A percentile compares a stretch with the other conserved stretches of the same genome.
phyloP scores from a whole-genome alignment of 2,113 vertebrate genomes.

The Sus scrofa region DNA sequence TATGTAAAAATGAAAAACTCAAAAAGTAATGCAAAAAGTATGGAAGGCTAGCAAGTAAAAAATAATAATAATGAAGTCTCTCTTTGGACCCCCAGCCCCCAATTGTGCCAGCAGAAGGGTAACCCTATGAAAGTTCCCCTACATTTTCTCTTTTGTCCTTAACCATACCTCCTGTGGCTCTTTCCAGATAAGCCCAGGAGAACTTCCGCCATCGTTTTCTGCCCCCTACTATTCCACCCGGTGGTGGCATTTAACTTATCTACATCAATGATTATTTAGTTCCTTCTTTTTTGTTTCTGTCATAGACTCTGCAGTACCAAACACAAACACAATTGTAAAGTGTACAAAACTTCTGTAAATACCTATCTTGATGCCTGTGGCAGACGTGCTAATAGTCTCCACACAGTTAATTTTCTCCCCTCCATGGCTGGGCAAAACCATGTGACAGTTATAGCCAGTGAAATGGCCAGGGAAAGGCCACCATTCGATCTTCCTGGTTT shows the following conservation, averaged over 20 bases:
- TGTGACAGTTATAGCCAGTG: background rate
- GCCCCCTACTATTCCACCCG: background rate
- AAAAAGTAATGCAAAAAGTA: slow-evolving; percentile 20
- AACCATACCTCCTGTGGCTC: background rate
- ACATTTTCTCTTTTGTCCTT: background rate
- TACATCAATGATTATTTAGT: background rate
- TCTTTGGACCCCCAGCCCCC: background rate
- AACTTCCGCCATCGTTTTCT: background rate
- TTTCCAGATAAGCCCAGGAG: background rate
- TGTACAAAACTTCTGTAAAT: background rate
- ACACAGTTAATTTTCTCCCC: background rate
- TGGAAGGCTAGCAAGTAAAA: background rate
- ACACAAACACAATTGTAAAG: background rate
- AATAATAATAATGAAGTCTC: background rate
- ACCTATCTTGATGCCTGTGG: background rate
- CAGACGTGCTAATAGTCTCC: background rate
- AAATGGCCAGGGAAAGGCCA: background rate
- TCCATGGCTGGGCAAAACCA: background rate
- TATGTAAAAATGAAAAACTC: slow-evolving; percentile 41
- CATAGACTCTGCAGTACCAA: background rate
- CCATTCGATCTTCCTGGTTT: background rate
- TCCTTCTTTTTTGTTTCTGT: slow-evolving; percentile 10
- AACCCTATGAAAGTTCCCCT: background rate
- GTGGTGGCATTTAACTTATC: background rate
- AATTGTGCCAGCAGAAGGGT: background rate